Base-by-base conservation (phyloP, 2,113 vertebrate species). In the Penelope pileata region DNA sequence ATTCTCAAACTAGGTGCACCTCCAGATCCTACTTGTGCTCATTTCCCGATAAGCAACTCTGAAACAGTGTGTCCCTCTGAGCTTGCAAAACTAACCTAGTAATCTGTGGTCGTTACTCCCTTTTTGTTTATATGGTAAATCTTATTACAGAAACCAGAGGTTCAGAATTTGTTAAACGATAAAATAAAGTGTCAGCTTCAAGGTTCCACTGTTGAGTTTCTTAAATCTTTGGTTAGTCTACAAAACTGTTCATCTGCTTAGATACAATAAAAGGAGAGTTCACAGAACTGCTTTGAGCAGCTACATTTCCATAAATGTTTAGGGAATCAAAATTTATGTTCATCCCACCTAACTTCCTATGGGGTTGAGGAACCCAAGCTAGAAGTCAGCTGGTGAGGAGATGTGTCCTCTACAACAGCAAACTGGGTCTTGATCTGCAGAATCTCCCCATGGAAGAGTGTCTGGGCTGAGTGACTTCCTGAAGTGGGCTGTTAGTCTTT, bases 71-170 rank as follows among this genome's bases (percentile, higher is more conserved):
- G 34, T 79, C 66, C 30, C 40, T 85, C 70, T 69, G 48, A 85
- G 47, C 26, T 76, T 76, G 36, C 34, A 90, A 90, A 91, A 45
- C 70, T 76, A 85, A 87, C 50, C 38, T 75, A 48, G 63, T 67
- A 80, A 90, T 91, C 75, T 80, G 67, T 92, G 89, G 67, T 51
- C 3, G 2, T 83, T 63, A 63, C 67, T 88, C 47, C 38, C 10
- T 83, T 69, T 93, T 77, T 74, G 24, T 69, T 67, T 86, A 13
- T 90, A 85, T 73, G 74, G 54, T 73, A 88, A 70, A 85, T 67
- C 23, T 89, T 79, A 51, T 34, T 86, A 63, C 30, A 83, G 74
- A 95, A 91, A 83, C 45, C 32, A 74, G 38, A 93, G 90, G 32
- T 77, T 89, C 85, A 79, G 22, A 11, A 87, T 91, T 62, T 47